Percentiles rank a stretch among this genome's conserved stretches.
Conservation (phyloP, 2,888 invertebrate genomes). For the Rambutsinella grinnellia region DNA sequence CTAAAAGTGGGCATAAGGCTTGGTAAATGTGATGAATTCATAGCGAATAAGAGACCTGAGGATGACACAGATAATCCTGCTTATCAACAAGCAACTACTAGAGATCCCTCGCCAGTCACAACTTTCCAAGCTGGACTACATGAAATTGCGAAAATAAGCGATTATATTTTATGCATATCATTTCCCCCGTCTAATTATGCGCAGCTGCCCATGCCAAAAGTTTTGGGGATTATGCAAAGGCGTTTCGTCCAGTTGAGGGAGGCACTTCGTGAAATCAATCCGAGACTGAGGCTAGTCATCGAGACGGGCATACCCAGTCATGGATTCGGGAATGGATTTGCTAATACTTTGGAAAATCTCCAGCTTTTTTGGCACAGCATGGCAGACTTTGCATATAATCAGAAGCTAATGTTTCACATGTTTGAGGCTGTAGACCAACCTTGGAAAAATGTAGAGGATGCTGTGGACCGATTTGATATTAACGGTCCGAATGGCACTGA, state of each 20-base stretch:
- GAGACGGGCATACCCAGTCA: constrained; percentile 53
- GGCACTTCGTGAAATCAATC: constrained; percentile 18
- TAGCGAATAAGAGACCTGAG: constrained; percentile 12
- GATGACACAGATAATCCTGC: constrained; percentile 5
- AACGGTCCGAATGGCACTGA: constrained; percentile 33
- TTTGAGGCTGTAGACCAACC: constrained; percentile 57
- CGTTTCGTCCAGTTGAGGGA: background rate
- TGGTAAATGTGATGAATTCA: constrained; percentile 23
- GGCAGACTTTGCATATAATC: constrained; percentile 25
- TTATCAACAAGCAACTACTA: background rate
- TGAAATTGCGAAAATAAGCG: constrained; percentile 23
- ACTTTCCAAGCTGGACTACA: constrained; percentile 21
- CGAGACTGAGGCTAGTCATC: constrained; percentile 29
- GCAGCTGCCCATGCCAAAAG: background rate
- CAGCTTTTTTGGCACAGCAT: constrained; percentile 37
- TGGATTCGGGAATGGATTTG: constrained; percentile 35
- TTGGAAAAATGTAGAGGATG: constrained; percentile 40
- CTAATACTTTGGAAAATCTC: constrained; percentile 20
- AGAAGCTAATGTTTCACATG: constrained; percentile 47
- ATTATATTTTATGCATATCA: constrained; percentile 38
- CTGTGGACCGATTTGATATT: background rate
- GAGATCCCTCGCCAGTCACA: background rate
- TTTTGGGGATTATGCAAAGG: constrained; percentile 8
- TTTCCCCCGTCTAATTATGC: constrained; percentile 4
- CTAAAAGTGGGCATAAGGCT: constrained; percentile 46